Percentiles rank a stretch among this genome's conserved stretches.
These are phyloP conservation scores for Oryctolagus cuniculus DNA, from an alignment of 2,113 vertebrate genomes.

Conservation along the genomic window DNA sequence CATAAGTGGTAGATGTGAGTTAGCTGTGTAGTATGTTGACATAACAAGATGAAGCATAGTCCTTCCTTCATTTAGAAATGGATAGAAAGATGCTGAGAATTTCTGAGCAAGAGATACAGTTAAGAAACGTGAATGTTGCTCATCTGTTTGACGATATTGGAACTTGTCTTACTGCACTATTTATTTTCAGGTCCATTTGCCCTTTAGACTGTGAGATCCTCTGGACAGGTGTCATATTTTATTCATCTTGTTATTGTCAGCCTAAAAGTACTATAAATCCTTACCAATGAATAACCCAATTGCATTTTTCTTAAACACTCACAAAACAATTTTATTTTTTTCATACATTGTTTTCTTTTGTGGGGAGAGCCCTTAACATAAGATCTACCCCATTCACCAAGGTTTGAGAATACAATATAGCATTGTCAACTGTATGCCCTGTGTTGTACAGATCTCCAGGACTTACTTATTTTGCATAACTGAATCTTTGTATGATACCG, in stretches of 20 bases:
- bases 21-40: background rate
- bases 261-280: background rate
- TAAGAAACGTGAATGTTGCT: conserved; percentile 6
- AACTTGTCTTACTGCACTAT: background rate
- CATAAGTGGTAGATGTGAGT: background rate
- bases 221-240: background rate
- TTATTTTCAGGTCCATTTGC: background rate
- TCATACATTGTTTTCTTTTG: background rate
- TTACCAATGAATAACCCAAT: conserved; percentile 6
- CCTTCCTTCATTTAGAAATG: background rate
- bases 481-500: background rate
- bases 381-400: background rate
- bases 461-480: background rate
- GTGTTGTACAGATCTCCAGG: background rate
- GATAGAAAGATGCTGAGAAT: background rate
- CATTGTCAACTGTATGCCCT: background rate
- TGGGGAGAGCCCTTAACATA: background rate
- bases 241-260: conserved; percentile 28
- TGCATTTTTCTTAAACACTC: conserved; percentile 19
- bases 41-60: background rate
- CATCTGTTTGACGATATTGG: background rate
- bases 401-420: background rate
- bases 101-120: background rate
- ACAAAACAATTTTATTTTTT: background rate
- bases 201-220: background rate